Conservation (phyloP, 2,797 vertebrate species). For the Microchirus variegatus region DNA sequence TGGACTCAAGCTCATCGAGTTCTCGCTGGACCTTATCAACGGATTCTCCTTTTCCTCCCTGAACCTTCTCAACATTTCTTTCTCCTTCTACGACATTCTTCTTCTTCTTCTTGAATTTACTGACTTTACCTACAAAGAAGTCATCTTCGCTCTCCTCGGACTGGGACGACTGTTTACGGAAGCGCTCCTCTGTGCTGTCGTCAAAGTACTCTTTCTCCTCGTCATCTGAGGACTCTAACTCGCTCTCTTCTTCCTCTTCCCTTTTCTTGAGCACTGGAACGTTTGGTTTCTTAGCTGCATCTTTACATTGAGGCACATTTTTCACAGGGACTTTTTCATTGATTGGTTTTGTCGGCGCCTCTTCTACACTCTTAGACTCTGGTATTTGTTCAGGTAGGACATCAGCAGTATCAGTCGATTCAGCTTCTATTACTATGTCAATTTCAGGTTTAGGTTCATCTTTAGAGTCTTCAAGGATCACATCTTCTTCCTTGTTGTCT, state of each 20-base stretch:
- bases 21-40: slow-evolving; percentile 36
- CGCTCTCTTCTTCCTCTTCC: slow-evolving; percentile 59
- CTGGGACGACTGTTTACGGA: slow-evolving; percentile 89
- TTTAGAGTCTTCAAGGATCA: slow-evolving; percentile 8
- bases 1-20: slow-evolving; percentile 60
- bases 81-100: slow-evolving; percentile 22
- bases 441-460: slow-evolving; percentile 13
- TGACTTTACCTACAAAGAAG: slow-evolving; percentile 95
- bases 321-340: slow-evolving; percentile 15
- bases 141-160: slow-evolving; percentile 89
- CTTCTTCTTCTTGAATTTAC: slow-evolving; percentile 87
- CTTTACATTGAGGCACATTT: slow-evolving; percentile 18
- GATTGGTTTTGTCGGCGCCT: slow-evolving; percentile 11
- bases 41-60: slow-evolving; percentile 20
- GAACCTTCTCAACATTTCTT: slow-evolving; percentile 37
- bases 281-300: slow-evolving; percentile 2
- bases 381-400: slow-evolving; percentile 21
- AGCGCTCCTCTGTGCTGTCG: slow-evolving; percentile 97
- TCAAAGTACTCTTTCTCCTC: slow-evolving; percentile 92
- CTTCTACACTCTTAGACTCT: slow-evolving; percentile 4
- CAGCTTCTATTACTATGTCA: not conserved
- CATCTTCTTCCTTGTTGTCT: slow-evolving; percentile 6
- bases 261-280: slow-evolving; percentile 22
- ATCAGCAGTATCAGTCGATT: not conserved
- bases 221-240: slow-evolving; percentile 71